Percentiles rank a stretch among this genome's conserved stretches.
These are phyloP conservation scores for Nephrotoma appendiculata DNA, from an alignment of 2,888 invertebrate genomes.

Conservation along the genomic window DNA sequence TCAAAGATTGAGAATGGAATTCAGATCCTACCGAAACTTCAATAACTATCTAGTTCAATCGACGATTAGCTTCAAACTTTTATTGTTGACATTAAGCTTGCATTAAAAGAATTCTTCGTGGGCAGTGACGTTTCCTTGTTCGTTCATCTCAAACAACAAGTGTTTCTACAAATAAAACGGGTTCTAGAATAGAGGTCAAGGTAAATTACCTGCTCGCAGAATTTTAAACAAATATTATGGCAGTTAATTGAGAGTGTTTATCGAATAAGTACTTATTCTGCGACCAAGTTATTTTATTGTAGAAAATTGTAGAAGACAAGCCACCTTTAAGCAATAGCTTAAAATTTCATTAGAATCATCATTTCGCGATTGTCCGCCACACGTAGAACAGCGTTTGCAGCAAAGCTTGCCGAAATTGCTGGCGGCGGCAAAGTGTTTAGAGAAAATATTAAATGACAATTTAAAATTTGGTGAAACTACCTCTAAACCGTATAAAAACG, in stretches of 20 bases:
- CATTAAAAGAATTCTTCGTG: conserved; percentile 29
- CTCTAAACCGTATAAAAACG: too few species aligned
- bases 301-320: conserved; percentile 28
- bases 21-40: conserved; percentile 35
- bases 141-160: conserved; percentile 28
- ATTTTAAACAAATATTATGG: conserved; percentile 58
- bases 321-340: conserved; percentile 38
- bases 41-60: conserved; percentile 26
- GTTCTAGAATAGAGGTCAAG: too few species aligned
- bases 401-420: conserved; percentile 30
- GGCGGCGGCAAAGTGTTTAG: too few species aligned
- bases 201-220: conserved; percentile 36
- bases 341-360: conserved; percentile 33
- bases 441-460: too few species aligned
- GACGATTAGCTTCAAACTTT: conserved; percentile 29
- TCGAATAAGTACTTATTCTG: conserved; percentile 55
- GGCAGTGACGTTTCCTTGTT: conserved; percentile 24
- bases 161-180: too few species aligned
- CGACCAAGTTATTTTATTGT: conserved; percentile 38
- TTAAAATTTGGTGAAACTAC: too few species aligned
- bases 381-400: conserved; percentile 28
- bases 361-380: conserved; percentile 25
- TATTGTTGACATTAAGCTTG: conserved; percentile 28
- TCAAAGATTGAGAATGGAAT: conserved; percentile 47
- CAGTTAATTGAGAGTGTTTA: conserved; percentile 73